A percentile compares a stretch with the other conserved stretches of the same genome.
Evolutionary conservation across 2,797 vertebrate species (phyloP).

Genomic region (Valencia hispanica): DNA sequence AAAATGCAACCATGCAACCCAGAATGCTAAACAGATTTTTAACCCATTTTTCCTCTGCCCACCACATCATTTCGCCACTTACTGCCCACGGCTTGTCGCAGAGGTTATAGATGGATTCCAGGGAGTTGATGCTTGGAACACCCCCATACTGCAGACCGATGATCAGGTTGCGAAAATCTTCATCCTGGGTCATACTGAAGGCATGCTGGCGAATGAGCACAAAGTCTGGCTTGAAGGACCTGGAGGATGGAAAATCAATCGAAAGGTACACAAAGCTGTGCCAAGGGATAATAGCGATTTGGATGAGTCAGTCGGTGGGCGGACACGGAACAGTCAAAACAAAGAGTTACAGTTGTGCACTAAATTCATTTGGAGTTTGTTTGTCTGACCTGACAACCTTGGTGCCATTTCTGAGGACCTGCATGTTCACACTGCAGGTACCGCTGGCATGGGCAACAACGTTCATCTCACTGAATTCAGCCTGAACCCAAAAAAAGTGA

Average conservation of each 20-base stretch:
- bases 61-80: slow-evolving; percentile 56
- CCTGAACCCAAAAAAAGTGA: slow-evolving; percentile 74
- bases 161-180: slow-evolving; percentile 95
- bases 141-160: slow-evolving; percentile 96
- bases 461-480: slow-evolving; percentile 95
- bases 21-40: slow-evolving; percentile 3
- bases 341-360: neutral
- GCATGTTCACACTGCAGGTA: slow-evolving; percentile 91
- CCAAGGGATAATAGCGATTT: neutral
- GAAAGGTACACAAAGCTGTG: slow-evolving; percentile 2
- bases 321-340: neutral
- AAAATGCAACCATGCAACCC: neutral
- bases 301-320: slow-evolving; percentile 12
- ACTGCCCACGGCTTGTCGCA: slow-evolving; percentile 99
- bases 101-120: slow-evolving; percentile 96
- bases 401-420: slow-evolving; percentile 88
- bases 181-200: slow-evolving; percentile 96
- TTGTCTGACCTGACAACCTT: slow-evolving; percentile 90
- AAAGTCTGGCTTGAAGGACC: slow-evolving; percentile 96
- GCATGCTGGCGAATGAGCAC: slow-evolving; percentile 95
- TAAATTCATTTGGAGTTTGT: neutral
- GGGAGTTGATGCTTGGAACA: slow-evolving; percentile 91
- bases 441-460: slow-evolving; percentile 93
- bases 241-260: slow-evolving; percentile 56
- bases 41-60: slow-evolving; percentile 3